phyloP scores from a whole-genome alignment of 2,113 vertebrate genomes.

The Elaphurus davidianus region DNA sequence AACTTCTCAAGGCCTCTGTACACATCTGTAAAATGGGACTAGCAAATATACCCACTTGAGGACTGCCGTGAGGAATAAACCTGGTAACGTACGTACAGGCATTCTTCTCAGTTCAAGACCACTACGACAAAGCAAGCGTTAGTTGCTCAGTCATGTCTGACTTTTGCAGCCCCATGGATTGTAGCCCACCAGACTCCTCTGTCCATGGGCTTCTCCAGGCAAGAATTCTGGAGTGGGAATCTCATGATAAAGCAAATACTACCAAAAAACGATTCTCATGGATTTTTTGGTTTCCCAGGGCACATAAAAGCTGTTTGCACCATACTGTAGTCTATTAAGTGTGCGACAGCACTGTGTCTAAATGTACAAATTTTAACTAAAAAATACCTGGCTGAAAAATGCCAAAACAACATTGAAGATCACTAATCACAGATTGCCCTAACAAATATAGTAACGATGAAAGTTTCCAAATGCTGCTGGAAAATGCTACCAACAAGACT shows the following conservation, averaged over 20 bases:
- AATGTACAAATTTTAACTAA: neutral
- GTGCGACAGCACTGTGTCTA: neutral
- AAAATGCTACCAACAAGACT: neutral
- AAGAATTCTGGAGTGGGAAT: neutral
- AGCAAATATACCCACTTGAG: neutral
- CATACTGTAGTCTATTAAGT: neutral
- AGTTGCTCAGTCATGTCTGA: neutral
- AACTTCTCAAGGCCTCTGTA: neutral
- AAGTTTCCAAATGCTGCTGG: neutral
- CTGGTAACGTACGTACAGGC: accelerated
- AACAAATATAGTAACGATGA: neutral
- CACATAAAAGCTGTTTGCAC: neutral
- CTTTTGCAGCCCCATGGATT: neutral
- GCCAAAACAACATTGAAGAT: neutral
- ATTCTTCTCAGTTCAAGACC: neutral
- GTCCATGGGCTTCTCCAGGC: neutral
- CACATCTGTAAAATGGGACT: neutral
- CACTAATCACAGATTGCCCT: neutral
- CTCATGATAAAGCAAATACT: neutral
- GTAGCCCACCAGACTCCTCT: neutral
- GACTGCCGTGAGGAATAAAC: neutral
- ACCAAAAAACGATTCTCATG: neutral
- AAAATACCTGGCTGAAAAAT: neutral
- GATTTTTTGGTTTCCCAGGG: neutral
- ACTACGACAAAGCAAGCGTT: neutral